These are phyloP conservation scores for Xylophagus ater DNA, from an alignment of 2,888 invertebrate genomes.

Conservation along the genomic window DNA sequence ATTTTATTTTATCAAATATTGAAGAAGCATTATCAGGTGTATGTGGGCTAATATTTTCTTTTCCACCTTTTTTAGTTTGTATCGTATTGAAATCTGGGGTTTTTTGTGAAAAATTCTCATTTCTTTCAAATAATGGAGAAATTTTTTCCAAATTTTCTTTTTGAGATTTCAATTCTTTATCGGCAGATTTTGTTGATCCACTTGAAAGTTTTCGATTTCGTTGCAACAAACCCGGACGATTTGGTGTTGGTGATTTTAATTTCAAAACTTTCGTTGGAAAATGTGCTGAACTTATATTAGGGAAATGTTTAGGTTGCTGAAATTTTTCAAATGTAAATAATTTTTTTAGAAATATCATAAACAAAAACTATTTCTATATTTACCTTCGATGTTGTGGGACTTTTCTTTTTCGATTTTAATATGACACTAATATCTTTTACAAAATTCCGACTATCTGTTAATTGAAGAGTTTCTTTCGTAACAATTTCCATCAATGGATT, in stretches of 20 bases:
- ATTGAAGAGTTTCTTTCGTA: slow-evolving; percentile 50
- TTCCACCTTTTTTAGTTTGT: no score
- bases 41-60: slow-evolving; percentile 41
- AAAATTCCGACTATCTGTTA: slow-evolving; percentile 51
- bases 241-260: slow-evolving; percentile 30
- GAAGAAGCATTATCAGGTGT: slow-evolving; percentile 33
- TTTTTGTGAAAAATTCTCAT: no score
- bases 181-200: no score
- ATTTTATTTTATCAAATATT: slow-evolving; percentile 33
- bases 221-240: background rate
- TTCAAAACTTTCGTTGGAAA: slow-evolving; percentile 26
- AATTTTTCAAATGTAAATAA: slow-evolving; percentile 5
- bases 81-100: no score
- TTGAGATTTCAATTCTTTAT: no score
- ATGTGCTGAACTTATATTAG: slow-evolving; percentile 25
- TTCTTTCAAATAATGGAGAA: no score
- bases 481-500: slow-evolving; percentile 47
- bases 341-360: background rate
- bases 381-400: slow-evolving; percentile 1
- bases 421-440: slow-evolving; percentile 55
- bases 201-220: no score
- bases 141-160: no score
- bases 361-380: slow-evolving; percentile 1
- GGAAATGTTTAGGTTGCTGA: slow-evolving; percentile 31
- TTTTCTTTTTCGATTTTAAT: slow-evolving; percentile 44